Evolutionary conservation across 2,888 invertebrate species (phyloP).

Genomic region (Drosophila maculinotata): DNA sequence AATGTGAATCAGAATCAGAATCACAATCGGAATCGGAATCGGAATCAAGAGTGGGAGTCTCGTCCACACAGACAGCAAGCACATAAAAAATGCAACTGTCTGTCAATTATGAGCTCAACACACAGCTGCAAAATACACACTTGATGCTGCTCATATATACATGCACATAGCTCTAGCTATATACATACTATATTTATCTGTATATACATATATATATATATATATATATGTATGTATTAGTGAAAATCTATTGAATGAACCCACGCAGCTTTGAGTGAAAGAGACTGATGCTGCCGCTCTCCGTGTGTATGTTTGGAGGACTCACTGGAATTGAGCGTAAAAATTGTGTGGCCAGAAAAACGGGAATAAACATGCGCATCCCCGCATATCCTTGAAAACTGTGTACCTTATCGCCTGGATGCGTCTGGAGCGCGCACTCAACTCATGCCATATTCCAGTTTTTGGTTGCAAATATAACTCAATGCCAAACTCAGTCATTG

Average conservation of each 20-base stretch:
- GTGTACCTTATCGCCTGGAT: constrained; percentile 52
- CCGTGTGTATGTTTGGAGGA: constrained; percentile 9
- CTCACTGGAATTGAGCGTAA: constrained; percentile 71
- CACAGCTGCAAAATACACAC: constrained; percentile 55
- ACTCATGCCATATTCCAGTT: constrained; percentile 66
- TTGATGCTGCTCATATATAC: constrained; percentile 47
- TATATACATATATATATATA: constrained; percentile 1
- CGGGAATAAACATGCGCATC: constrained; percentile 80
- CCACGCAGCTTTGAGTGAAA: constrained; percentile 70
- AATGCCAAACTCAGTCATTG: constrained; percentile 64
- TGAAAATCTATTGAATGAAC: constrained; percentile 73
- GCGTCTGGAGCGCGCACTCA: constrained; percentile 32
- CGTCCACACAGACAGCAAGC: constrained; percentile 52
- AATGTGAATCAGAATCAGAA: background rate
- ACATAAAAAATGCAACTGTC: constrained; percentile 69
- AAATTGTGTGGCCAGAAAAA: constrained; percentile 53
- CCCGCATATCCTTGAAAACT: constrained; percentile 73
- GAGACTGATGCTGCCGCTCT: constrained; percentile 39
- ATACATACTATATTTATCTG: constrained; percentile 3
- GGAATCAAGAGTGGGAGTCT: background rate
- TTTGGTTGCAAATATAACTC: constrained; percentile 58
- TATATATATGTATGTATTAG: constrained; percentile 2
- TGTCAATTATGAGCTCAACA: constrained; percentile 68
- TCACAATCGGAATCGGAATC: background rate
- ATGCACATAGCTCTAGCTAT: background rate